Base-by-base conservation (phyloP, 1,140 invertebrate genomes). In the Dufourea novaeangliae region DNA sequence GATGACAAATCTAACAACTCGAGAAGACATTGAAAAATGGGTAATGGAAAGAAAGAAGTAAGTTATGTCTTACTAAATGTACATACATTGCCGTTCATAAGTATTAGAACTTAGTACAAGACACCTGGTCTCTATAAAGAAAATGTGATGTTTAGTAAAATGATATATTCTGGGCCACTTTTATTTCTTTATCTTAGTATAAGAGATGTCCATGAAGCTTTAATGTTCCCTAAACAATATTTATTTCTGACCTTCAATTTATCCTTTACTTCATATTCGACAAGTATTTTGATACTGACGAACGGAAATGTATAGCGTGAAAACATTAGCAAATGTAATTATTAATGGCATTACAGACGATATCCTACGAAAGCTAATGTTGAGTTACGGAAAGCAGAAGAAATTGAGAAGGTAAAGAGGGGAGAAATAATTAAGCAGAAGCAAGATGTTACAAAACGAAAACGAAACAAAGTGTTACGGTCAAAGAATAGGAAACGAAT, bases 21-120 rank as follows among this genome's bases (percentile, higher is more conserved):
- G 95, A 2, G 96, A 97, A 89, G 96, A 98, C 76, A 95, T 98
- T 79, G 88, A 94, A 61, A 96, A 96, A 90, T 98, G 97, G 96
- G 95, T 94, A 69, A 94, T 94, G 62, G 97, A 98, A 82, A 93
- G 97, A 71, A 96, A 95, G 89, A 96, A 93, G 92, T 95, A 88
- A 71, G 73, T 52, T 78, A 25, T 37, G n/a, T 32, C 29, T 37
- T 41, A 22, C 61, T 50, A 20, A 46, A n/a, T 56, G n/a, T 34
- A 14, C 20, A 59, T 22, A 20, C 8, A 34, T 22, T n/a, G n/a
- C n/a, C n/a, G n/a, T n/a, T n/a, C n/a, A n/a, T n/a, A n/a, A n/a
- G n/a, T n/a, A n/a, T n/a, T n/a, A n/a, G n/a, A n/a, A n/a, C n/a
- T n/a, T n/a, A n/a, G n/a, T n/a, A n/a, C n/a, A n/a, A n/a, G n/a